A percentile compares a stretch with the other conserved stretches of the same genome.
These are phyloP conservation scores for Bettongia penicillata DNA, from an alignment of 2,113 vertebrate species.

Conservation along the genomic window DNA sequence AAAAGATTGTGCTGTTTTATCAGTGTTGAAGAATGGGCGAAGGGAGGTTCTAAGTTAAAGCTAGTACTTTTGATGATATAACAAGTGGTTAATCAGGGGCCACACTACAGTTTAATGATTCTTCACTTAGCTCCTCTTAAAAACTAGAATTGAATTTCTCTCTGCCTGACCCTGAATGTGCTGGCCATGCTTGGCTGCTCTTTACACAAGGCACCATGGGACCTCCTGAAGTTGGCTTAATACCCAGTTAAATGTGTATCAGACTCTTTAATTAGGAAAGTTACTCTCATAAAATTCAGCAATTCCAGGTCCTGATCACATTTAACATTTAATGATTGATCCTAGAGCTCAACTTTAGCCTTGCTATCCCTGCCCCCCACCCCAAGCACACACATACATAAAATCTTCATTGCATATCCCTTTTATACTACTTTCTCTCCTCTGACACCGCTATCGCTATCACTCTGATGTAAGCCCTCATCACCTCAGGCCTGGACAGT, in stretches of 20 bases:
- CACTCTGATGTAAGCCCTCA: background rate
- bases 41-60: background rate
- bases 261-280: background rate
- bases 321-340: background rate
- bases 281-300: background rate
- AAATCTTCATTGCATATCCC: background rate
- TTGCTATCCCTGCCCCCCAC: background rate
- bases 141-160: background rate
- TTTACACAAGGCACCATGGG: background rate
- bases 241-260: background rate
- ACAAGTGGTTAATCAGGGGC: background rate
- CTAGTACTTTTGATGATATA: background rate
- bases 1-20: background rate
- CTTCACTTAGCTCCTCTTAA: background rate
- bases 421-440: background rate
- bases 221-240: background rate
- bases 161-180: background rate
- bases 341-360: background rate
- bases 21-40: background rate
- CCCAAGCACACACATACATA: no score
- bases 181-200: background rate
- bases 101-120: background rate
- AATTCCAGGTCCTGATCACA: background rate
- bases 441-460: background rate
- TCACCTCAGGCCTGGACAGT: background rate